phyloP scores from a whole-genome alignment of 2,888 invertebrate genomes.

The Erannis defoliaria region DNA sequence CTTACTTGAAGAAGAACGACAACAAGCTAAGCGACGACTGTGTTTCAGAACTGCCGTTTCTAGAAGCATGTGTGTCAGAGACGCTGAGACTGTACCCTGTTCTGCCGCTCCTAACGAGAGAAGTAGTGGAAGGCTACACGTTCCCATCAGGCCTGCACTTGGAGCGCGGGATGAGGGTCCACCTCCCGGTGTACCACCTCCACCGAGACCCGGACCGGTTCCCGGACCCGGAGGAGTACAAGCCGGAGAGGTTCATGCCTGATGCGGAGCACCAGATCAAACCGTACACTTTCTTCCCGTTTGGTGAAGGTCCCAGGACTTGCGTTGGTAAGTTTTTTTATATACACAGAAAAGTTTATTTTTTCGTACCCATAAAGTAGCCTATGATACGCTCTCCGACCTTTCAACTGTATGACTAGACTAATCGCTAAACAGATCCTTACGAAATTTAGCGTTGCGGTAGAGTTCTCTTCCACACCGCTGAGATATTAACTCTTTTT shows the following conservation, averaged over 20 bases:
- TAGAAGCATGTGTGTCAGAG: conserved; percentile 57
- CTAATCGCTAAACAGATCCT: no score
- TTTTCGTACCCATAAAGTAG: no score
- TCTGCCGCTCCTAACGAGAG: conserved; percentile 49
- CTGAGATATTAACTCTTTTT: no score
- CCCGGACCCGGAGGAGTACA: conserved; percentile 53
- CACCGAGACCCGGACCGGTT: conserved; percentile 54
- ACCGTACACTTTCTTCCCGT: conserved; percentile 57
- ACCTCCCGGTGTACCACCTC: conserved; percentile 55
- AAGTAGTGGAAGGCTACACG: conserved; percentile 52
- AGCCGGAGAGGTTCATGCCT: conserved; percentile 57
- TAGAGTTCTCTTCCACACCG: no score
- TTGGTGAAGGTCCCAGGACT: conserved; percentile 58
- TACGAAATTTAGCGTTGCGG: no score
- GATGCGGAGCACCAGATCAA: conserved; percentile 49
- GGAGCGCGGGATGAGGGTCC: conserved; percentile 54
- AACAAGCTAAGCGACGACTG: conserved; percentile 52
- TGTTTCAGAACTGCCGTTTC: conserved; percentile 52
- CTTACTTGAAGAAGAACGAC: conserved; percentile 45
- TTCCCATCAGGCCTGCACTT: conserved; percentile 52
- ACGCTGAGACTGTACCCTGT: conserved; percentile 55
- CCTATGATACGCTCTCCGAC: no score
- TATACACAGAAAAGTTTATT: no score
- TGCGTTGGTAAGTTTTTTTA: conserved; percentile 55
- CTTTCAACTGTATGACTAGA: no score